A percentile compares a stretch with the other conserved stretches of the same genome.
These are phyloP conservation scores for Macrotus californicus DNA, from an alignment of 2,113 vertebrate species.

Conservation along the genomic window DNA sequence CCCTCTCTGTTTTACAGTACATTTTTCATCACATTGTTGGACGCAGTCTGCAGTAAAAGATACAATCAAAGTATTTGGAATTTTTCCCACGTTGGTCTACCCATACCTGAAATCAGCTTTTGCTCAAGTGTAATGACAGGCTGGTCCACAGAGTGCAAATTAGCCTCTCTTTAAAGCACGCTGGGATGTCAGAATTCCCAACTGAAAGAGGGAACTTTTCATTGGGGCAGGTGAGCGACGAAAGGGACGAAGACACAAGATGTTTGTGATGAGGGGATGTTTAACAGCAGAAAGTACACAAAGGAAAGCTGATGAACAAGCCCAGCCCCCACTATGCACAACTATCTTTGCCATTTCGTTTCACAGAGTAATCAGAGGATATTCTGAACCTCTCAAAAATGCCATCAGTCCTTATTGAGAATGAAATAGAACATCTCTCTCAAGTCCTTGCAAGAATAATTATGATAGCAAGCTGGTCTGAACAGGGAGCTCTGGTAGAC, in stretches of 20 bases:
- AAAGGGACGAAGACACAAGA: constrained; percentile 55
- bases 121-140: neutral
- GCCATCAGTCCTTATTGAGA: constrained; percentile 83
- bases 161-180: neutral
- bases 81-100: neutral
- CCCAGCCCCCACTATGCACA: constrained; percentile 52
- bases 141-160: neutral
- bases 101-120: constrained; percentile 1
- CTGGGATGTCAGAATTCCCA: constrained; percentile 18
- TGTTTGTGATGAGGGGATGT: constrained; percentile 28
- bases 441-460: constrained; percentile 78
- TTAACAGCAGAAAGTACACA: constrained; percentile 60
- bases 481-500: constrained; percentile 75
- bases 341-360: constrained; percentile 67
- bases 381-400: constrained; percentile 84
- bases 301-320: constrained; percentile 78
- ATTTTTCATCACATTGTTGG: neutral
- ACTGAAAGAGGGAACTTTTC: constrained; percentile 38
- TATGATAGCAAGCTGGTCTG: constrained; percentile 72
- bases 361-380: constrained; percentile 82
- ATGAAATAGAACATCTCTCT: constrained; percentile 79
- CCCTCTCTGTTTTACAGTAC: neutral
- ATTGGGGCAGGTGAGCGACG: constrained; percentile 14
- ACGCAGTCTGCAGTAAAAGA: constrained; percentile 8
- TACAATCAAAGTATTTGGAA: neutral